Base-by-base conservation (phyloP, 1,140 invertebrate species). In the Drosophila miranda region DNA sequence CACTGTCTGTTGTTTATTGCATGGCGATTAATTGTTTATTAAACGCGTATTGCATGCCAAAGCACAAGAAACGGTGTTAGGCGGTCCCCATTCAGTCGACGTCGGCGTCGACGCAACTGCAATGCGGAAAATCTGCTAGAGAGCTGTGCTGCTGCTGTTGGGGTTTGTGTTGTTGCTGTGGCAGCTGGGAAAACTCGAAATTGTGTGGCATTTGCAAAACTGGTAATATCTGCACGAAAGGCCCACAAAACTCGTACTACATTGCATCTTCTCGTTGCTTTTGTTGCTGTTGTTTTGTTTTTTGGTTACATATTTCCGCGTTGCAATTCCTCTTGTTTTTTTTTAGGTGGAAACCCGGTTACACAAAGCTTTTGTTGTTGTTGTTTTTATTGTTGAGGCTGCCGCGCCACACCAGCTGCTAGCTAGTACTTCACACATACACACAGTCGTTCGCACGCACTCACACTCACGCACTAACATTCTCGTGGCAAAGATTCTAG, bases 11-110 rank as follows among this genome's bases (percentile, higher is more conserved):
- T 80, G 80, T 81, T 86, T 80, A 84, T 74, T 64, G 69, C 72
- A 57, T 38, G 69, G 34, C 68, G 58, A 73, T 87, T 87, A 87
- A 86, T 86, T 78, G 78, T 87, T 87, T 86, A 86, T 87, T 86
- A 86, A 86, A 87, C 74, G 64, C 59, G 81, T 55, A 45, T 42
- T 75, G 81, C 74, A 86, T 86, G 64, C 49, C 34, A 42, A 73
- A 60, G 43, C 26, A 23, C 53, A 75, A 42, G 70, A 84, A 84
- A 81, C 44, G 68, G 80, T 84, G 81, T 84, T 84, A 84, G 70
- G 58, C 69, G 72, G 71, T 53, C 54, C 50, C 61, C 62, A 44
- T 34, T 49, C 46, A 19, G 56, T 42, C 30, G 34, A 38, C 34
- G 34, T 13, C 34, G 34, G 34, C 34, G 58, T 58, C 61, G 64